Conservation (phyloP, 2,888 invertebrate genomes). For the Pilophorus perplexus region DNA sequence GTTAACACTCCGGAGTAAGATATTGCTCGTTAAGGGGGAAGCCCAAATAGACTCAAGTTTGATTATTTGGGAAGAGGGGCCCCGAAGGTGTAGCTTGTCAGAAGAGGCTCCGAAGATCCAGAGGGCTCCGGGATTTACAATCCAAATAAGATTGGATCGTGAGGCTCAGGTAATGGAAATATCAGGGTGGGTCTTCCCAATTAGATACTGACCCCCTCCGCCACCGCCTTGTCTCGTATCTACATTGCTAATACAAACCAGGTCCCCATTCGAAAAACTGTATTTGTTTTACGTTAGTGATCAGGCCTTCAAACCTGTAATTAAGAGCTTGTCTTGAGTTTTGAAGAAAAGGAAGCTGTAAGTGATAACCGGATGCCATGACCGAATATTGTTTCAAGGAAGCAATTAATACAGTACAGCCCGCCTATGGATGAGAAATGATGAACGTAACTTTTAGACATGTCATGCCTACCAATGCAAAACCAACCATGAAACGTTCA, state of each 20-base stretch:
- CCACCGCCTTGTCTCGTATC: slow-evolving; percentile 11
- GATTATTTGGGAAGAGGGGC: slow-evolving; percentile 35
- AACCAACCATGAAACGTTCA: too few species aligned
- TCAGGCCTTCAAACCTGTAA: slow-evolving; percentile 1
- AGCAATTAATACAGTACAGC: too few species aligned
- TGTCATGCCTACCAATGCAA: too few species aligned
- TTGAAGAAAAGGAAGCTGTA: too few species aligned
- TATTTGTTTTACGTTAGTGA: slow-evolving; percentile 21
- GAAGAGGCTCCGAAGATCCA: not conserved
- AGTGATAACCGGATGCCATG: too few species aligned
- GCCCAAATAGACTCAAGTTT: slow-evolving; percentile 41
- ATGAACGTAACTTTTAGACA: too few species aligned
- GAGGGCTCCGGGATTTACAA: slow-evolving; percentile 38
- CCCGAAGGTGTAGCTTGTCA: slow-evolving; percentile 12
- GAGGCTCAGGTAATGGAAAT: slow-evolving; percentile 41
- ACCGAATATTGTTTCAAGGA: too few species aligned
- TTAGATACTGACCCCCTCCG: slow-evolving; percentile 34
- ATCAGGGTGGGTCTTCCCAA: slow-evolving; percentile 41
- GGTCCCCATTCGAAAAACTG: slow-evolving; percentile 18
- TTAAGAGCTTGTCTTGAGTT: slow-evolving; percentile 8
- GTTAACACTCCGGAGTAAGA: slow-evolving; percentile 39
- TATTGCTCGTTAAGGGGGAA: slow-evolving; percentile 39
- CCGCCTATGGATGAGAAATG: too few species aligned
- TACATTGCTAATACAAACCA: slow-evolving; percentile 32
- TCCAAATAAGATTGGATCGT: slow-evolving; percentile 43